Evolutionary conservation across 2,888 invertebrate genomes (phyloP).

Genomic region (Limnephilus auricula): DNA sequence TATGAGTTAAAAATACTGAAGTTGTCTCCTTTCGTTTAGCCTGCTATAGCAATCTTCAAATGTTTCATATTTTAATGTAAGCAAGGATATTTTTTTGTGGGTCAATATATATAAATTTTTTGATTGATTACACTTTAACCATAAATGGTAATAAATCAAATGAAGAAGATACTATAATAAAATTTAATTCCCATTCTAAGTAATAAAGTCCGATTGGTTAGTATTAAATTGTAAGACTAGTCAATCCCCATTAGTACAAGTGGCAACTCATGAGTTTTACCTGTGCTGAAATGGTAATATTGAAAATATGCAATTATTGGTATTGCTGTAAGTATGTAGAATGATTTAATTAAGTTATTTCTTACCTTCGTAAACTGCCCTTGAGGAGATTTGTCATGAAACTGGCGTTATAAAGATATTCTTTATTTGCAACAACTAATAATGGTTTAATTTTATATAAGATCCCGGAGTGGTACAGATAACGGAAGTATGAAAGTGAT

Average conservation of each 20-base stretch:
- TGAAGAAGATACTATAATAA: neutral
- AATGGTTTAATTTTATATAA: too few species aligned
- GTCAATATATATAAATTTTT: neutral
- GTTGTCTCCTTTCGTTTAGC: neutral
- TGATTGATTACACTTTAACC: neutral
- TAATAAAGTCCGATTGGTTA: neutral
- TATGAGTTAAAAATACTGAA: neutral
- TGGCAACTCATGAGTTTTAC: neutral
- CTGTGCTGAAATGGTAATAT: neutral
- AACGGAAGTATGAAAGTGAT: too few species aligned
- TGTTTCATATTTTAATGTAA: neutral
- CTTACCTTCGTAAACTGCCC: neutral
- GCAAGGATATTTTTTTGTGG: neutral
- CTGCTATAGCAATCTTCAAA: neutral
- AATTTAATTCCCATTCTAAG: neutral
- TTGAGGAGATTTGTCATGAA: neutral
- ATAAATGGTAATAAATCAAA: neutral
- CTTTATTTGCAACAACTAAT: neutral
- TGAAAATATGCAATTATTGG: neutral
- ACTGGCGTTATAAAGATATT: neutral
- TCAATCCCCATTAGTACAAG: neutral
- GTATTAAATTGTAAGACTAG: neutral
- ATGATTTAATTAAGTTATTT: neutral
- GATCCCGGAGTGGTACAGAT: too few species aligned
- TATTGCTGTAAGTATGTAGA: neutral